A percentile compares a stretch with the other conserved stretches of the same genome.
Evolutionary conservation across 2,113 vertebrate species (phyloP).

Genomic region (Heptranchias perlo): DNA sequence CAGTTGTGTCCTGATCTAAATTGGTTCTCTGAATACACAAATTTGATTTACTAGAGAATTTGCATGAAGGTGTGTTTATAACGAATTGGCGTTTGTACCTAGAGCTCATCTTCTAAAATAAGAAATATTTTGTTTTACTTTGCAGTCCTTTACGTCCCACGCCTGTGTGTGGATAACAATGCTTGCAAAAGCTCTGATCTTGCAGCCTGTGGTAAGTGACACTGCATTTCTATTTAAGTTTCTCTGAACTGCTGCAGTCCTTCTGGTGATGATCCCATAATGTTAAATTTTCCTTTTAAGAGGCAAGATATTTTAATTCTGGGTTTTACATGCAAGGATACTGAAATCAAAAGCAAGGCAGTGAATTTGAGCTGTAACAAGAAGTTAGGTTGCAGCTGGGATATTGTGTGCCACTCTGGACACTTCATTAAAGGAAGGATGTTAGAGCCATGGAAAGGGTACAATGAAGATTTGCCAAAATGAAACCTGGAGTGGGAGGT

Average conservation of each 20-base stretch:
- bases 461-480: neutral
- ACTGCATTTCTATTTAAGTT: neutral
- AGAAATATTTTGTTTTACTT: neutral
- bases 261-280: no score
- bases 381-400: neutral
- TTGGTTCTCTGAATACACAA: neutral
- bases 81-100: neutral
- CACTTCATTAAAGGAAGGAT: neutral
- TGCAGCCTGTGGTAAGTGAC: slow-evolving; percentile 25
- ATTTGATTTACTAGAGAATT: neutral
- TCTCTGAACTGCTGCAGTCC: no score
- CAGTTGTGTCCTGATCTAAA: neutral
- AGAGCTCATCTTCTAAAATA: neutral
- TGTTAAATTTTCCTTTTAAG: no score
- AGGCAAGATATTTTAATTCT: neutral
- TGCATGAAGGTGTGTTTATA: neutral
- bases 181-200: neutral
- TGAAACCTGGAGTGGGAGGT: neutral
- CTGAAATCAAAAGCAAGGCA: no score
- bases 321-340: neutral
- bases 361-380: neutral
- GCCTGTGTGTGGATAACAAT: neutral
- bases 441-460: neutral
- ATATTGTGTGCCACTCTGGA: neutral
- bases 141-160: neutral